These are phyloP conservation scores for Drosophila repleta DNA, from an alignment of 1,140 invertebrate genomes.

Conservation along the genomic window DNA sequence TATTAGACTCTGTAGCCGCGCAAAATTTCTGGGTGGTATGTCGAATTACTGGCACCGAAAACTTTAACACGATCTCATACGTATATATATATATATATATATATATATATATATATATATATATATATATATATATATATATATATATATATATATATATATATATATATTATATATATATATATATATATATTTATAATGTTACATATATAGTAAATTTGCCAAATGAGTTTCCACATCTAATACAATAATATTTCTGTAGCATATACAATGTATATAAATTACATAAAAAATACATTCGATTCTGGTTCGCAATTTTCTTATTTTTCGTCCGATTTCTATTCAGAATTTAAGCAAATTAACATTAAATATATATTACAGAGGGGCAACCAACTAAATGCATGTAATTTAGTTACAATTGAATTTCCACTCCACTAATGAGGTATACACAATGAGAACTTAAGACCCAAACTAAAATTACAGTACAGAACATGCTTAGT, in stretches of 20 bases:
- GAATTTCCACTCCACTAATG: slow-evolving; percentile 74
- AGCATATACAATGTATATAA: slow-evolving; percentile 61
- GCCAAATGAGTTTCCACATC: slow-evolving; percentile 60
- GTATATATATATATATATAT: no score
- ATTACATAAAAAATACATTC: slow-evolving; percentile 78
- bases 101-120: no score
- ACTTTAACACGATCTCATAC: slow-evolving; percentile 32
- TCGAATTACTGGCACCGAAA: slow-evolving; percentile 47
- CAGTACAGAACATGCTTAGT: slow-evolving; percentile 33
- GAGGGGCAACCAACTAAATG: slow-evolving; percentile 56
- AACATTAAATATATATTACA: slow-evolving; percentile 21
- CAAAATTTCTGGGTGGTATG: slow-evolving; percentile 51
- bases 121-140: no score
- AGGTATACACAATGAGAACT: slow-evolving; percentile 73
- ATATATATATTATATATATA: slow-evolving; percentile 2
- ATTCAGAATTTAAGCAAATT: slow-evolving; percentile 43
- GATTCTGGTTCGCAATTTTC: slow-evolving; percentile 35
- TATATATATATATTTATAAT: no score
- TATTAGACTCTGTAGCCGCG: slow-evolving; percentile 63
- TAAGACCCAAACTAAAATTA: slow-evolving; percentile 58
- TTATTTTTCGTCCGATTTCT: slow-evolving; percentile 34
- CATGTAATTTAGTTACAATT: slow-evolving; percentile 64
- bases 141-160: slow-evolving; percentile 19
- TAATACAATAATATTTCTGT: slow-evolving; percentile 45
- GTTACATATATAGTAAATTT: slow-evolving; percentile 19